phyloP scores from a whole-genome alignment of 1,140 invertebrate genomes.

The Lepidurus packardi region DNA sequence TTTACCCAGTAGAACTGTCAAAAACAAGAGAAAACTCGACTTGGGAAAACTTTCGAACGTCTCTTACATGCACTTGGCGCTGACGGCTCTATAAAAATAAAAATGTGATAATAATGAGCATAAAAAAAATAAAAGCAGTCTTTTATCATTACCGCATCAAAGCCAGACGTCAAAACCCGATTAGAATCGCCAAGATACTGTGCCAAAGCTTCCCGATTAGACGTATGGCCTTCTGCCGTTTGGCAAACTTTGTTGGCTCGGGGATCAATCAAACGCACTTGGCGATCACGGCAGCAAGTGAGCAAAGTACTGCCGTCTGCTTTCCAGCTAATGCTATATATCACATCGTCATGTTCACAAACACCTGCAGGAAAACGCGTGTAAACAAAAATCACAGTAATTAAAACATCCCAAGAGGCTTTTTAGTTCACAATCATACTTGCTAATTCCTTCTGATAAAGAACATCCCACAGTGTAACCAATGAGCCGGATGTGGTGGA shows the following conservation, averaged over 20 bases:
- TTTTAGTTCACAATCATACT: slow-evolving; percentile 35
- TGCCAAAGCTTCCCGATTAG: slow-evolving; percentile 81
- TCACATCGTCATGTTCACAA: slow-evolving; percentile 70
- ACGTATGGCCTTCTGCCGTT: slow-evolving; percentile 66
- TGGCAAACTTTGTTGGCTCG: slow-evolving; percentile 53
- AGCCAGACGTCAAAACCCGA: slow-evolving; percentile 72
- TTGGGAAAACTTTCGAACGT: slow-evolving; percentile 70
- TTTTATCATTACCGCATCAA: slow-evolving; percentile 46
- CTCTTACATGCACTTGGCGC: slow-evolving; percentile 78
- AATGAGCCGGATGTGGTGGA: slow-evolving; percentile 73
- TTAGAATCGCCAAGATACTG: slow-evolving; percentile 80
- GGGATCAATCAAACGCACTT: slow-evolving; percentile 73
- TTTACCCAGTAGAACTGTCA: slow-evolving; percentile 81
- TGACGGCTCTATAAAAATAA: slow-evolving; percentile 55
- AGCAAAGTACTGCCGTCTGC: slow-evolving; percentile 60
- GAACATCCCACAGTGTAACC: slow-evolving; percentile 80
- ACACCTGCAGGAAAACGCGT: slow-evolving; percentile 52
- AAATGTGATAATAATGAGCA: slow-evolving; percentile 20
- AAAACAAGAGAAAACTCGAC: slow-evolving; percentile 71
- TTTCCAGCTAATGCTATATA: slow-evolving; percentile 79
- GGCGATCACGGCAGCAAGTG: slow-evolving; percentile 73
- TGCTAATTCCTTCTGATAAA: slow-evolving; percentile 65
- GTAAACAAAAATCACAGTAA: slow-evolving; percentile 16
- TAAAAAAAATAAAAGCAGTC: neutral
- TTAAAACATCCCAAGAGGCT: neutral